Evolutionary conservation across 2,888 invertebrate genomes (phyloP), one percentile per base, ranked within the genome.

Genomic region (Himalopsyche anomala): DNA sequence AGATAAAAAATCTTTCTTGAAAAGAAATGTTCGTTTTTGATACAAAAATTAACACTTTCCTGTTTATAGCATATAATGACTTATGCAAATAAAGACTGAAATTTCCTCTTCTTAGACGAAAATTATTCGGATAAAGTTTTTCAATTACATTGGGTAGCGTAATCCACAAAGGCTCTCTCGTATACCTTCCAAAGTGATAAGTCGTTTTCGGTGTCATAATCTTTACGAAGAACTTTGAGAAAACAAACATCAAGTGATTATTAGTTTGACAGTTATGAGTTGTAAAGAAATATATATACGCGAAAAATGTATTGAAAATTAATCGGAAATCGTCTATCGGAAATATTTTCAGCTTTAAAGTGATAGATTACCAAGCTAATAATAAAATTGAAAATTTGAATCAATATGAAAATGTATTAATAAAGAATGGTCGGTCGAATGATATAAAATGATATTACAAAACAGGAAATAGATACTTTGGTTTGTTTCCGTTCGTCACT

Each of bases 121-220:
- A 19, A 62, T 62, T 62, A 62, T 62, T 62, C 19, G 62, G 62
- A 19, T n/a, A 62, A 62, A 62, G 62, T 62, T 62, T 62, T 62
- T 62, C 62, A 62, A 62, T 62, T 62, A 62, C 62, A 62, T 62
- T 62, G 5, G 28, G 19, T 8, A 28, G 62, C 62, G 28, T 62
- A 62, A 62, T 62, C 62, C 62, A 11, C 28, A 62, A 62, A 62
- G 62, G 62, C 62, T 62, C 62, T 62, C 19, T 62, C 62, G 62
- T 19, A 62, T 62, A 62, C 62, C 62, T 62, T 62, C n/a, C 62
- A 62, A 62, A 62, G 28, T 62, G 62, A 62, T 62, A 62, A 62
- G 62, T 62, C 62, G 28, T 8, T 62, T 62, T 62, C 19, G 62
- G 62, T 62, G 62, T 62, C 62, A 8, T 62, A 19, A 62, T 62